phyloP scores from a whole-genome alignment of 2,113 vertebrate genomes.

The Loxodonta africana region DNA sequence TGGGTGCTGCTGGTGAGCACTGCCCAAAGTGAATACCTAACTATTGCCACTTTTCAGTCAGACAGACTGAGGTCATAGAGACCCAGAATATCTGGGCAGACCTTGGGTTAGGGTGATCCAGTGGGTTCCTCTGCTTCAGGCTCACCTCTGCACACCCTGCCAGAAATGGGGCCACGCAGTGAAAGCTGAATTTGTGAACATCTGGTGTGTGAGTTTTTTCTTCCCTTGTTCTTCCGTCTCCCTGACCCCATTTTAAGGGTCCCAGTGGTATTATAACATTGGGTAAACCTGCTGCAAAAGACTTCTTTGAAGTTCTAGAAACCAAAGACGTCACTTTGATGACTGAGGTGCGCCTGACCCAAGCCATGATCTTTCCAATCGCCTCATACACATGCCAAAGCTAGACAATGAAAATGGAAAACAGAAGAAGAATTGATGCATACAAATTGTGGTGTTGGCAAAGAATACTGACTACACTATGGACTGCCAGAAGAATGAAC shows the following conservation, averaged over 20 bases:
- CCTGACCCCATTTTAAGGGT: neutral
- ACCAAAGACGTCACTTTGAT: too few species aligned
- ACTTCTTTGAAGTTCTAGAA: too few species aligned
- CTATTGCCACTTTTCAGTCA: rapidly evolving
- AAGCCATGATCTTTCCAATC: too few species aligned
- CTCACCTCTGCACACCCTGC: neutral
- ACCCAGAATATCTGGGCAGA: neutral
- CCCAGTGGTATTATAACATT: neutral
- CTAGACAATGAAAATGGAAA: neutral
- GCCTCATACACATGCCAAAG: neutral
- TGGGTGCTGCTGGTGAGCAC: too few species aligned
- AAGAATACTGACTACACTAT: neutral
- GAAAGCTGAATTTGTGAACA: too few species aligned
- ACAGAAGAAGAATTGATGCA: neutral
- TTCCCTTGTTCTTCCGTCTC: neutral
- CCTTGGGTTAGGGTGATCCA: neutral
- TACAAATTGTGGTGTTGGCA: neutral
- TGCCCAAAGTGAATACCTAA: too few species aligned
- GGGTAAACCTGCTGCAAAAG: too few species aligned
- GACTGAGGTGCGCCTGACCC: too few species aligned
- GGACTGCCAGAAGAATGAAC: neutral
- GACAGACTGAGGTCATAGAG: neutral
- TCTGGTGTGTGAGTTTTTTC: neutral
- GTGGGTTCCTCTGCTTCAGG: neutral
- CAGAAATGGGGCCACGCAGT: neutral